These are phyloP conservation scores for Agrochola circellaris DNA, from an alignment of 2,888 invertebrate species.

Conservation along the genomic window DNA sequence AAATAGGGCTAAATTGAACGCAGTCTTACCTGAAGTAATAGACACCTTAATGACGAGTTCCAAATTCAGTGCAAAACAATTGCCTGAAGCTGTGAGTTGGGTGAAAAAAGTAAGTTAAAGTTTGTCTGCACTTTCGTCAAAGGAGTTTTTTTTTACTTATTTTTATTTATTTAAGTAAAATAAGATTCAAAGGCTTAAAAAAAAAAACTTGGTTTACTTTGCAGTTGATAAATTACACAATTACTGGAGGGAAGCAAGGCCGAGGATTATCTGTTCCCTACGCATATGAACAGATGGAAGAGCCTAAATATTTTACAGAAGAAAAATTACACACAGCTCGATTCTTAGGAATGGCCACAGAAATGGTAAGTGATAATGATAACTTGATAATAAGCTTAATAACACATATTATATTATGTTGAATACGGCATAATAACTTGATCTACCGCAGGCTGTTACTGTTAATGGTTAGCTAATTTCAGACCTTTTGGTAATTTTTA, in stretches of 20 bases:
- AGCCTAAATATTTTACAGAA: slow-evolving; percentile 39
- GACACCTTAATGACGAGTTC: slow-evolving; percentile 39
- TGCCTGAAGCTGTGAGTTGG: slow-evolving; percentile 42
- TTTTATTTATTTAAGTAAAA: not conserved
- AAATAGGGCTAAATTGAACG: slow-evolving; percentile 23
- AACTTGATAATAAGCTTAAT: not conserved
- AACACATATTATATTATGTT: not conserved
- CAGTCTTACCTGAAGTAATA: slow-evolving; percentile 33
- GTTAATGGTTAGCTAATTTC: not conserved
- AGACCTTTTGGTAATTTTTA: not conserved
- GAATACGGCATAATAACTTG: not conserved
- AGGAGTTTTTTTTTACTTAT: not conserved
- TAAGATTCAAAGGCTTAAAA: not conserved
- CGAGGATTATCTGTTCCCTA: slow-evolving; percentile 29
- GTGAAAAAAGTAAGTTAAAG: slow-evolving; percentile 29
- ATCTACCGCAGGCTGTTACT: not conserved
- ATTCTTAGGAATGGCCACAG: slow-evolving; percentile 46
- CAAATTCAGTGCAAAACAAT: slow-evolving; percentile 27
- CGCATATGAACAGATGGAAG: slow-evolving; percentile 48
- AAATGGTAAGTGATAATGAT: slow-evolving; percentile 46
- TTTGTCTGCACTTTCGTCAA: not conserved
- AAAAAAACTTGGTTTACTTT: slow-evolving; percentile 3
- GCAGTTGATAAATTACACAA: slow-evolving; percentile 43
- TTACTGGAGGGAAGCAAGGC: slow-evolving; percentile 20
- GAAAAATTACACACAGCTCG: slow-evolving; percentile 44